Percentiles rank a stretch among this genome's conserved stretches.
Conservation (phyloP, 2,797 vertebrate species). For the Silurus aristotelis region DNA sequence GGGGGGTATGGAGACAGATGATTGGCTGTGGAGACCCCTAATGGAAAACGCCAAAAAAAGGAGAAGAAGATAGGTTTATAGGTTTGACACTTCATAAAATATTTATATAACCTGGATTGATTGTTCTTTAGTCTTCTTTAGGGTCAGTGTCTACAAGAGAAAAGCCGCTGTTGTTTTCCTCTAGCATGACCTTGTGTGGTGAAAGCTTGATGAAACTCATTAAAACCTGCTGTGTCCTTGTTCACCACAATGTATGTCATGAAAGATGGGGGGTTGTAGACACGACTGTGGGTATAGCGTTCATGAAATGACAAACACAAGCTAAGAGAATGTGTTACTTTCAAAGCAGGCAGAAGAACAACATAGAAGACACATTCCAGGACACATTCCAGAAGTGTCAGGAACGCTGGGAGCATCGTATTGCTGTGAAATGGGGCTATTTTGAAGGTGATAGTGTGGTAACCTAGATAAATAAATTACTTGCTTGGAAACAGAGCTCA, state of each 20-base stretch:
- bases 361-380: neutral
- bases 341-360: neutral
- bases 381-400: too few species aligned
- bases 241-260: neutral
- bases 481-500: too few species aligned
- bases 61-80: neutral
- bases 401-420: too few species aligned
- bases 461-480: too few species aligned
- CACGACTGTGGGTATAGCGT: neutral
- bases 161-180: neutral
- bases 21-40: too few species aligned
- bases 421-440: too few species aligned
- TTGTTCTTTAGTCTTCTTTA: neutral
- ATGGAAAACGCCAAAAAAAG: too few species aligned
- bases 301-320: neutral
- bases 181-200: neutral
- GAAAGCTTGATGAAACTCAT: neutral
- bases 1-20: too few species aligned
- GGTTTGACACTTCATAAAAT: neutral
- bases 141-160: neutral
- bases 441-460: too few species aligned
- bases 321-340: neutral
- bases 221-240: constrained; percentile 4
- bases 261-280: too few species aligned
- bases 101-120: neutral